Evolutionary conservation across 2,888 invertebrate species (phyloP), one percentile per base, ranked within the genome.

Genomic region (Serripes groenlandicus): DNA sequence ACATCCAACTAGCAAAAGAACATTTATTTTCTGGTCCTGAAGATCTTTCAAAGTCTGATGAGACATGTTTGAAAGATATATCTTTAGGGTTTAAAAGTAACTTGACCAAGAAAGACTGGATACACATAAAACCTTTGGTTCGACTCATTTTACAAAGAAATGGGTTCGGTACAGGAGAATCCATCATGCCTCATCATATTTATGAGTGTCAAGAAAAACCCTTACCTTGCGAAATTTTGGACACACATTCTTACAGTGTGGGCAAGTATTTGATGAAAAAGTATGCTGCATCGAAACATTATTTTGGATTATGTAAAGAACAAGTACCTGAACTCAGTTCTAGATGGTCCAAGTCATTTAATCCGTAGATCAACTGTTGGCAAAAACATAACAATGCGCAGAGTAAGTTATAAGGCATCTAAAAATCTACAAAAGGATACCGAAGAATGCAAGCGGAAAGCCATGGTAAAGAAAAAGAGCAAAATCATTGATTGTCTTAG

Each of bases 361-460:
- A 30, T 72, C 11, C 54, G 71, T 35, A 82, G 72, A 49, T 56
- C 74, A 5, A 1, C 35, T n/a, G n/a, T n/a, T 37, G 60, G 69
- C 15, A 78, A 81, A 71, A 62, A 71, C 28, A 62, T 69, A 4
- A 81, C 78, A n/a, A 32, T 78, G 32, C 68, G 74, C 30, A 66
- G 77, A 37, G 49, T 30, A 1, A 52, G 49, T 7, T 62, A 32
- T 7, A 34, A 78, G 23, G 3, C 34, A 26, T n/a, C 26, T 28
- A 58, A 15, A 7, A 18, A 68, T 62, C 0, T 69, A 62, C 52
- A 26, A 77, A n/a, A 4, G 7, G 0, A 15, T 35, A 32, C 32
- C 3, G 9, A 30, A 34, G 21, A 64, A 30, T 11, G 34, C 15
- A 18, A 30, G 32, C 3, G 21, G 21, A 18, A 35, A 30, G 23